Percentiles rank a stretch among this genome's conserved stretches.
Conservation (phyloP, 2,888 invertebrate genomes). For the Oxytorus armatus region DNA sequence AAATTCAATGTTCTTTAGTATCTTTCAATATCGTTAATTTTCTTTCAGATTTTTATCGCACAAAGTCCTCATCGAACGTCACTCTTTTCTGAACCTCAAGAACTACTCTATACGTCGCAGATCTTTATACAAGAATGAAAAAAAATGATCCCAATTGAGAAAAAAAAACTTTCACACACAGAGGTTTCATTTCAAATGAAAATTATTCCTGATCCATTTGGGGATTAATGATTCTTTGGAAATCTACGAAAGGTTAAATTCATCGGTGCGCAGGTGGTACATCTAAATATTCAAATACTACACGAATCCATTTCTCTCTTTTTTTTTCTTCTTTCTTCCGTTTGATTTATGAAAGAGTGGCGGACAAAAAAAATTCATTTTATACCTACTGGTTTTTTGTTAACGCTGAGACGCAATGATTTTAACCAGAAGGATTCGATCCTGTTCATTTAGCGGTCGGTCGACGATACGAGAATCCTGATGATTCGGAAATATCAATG, state of each 20-base stretch:
- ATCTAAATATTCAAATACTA: conserved; percentile 33
- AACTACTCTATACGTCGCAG: too few relatives aligned
- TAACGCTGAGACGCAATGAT: conserved; percentile 66
- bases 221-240: not conserved
- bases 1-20: too few relatives aligned
- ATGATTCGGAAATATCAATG: conserved; percentile 69
- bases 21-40: too few relatives aligned
- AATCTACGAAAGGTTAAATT: not conserved
- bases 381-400: conserved; percentile 69
- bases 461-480: conserved; percentile 68
- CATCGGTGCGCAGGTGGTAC: conserved; percentile 9
- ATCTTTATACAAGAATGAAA: too few relatives aligned
- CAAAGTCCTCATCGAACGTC: too few relatives aligned
- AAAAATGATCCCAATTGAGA: too few relatives aligned
- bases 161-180: too few relatives aligned
- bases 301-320: conserved; percentile 20
- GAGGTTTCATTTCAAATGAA: not conserved
- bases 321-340: conserved; percentile 29
- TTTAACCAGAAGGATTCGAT: conserved; percentile 66
- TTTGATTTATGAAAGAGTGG: conserved; percentile 39
- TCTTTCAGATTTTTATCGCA: too few relatives aligned
- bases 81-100: too few relatives aligned
- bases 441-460: conserved; percentile 65
- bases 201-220: not conserved
- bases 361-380: conserved; percentile 60